Evolutionary conservation across 2,797 vertebrate species (phyloP).

Genomic region (Euthynnus affinis): DNA sequence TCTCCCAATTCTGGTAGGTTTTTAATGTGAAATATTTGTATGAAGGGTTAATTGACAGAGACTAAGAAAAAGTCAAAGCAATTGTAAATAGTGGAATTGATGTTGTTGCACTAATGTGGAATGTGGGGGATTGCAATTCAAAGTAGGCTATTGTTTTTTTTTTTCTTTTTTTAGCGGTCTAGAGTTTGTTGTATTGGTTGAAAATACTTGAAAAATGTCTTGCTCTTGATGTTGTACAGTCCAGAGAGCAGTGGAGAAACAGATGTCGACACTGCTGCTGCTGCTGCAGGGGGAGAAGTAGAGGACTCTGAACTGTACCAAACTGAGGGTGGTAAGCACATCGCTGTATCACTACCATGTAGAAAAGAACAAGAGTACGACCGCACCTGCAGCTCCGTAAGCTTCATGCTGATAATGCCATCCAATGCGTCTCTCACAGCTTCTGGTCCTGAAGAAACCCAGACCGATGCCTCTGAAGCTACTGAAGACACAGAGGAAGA

Average conservation of each 20-base stretch:
- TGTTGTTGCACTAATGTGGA: too few species aligned
- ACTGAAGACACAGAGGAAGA: conserved; percentile 51
- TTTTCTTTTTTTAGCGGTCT: not conserved
- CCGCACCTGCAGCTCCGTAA: too few species aligned
- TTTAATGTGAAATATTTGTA: too few species aligned
- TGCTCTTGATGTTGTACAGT: conserved; percentile 55
- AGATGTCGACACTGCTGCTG: conserved; percentile 18
- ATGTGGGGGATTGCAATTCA: not conserved
- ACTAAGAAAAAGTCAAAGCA: too few species aligned
- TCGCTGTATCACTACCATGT: accelerated
- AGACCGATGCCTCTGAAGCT: conserved; percentile 32
- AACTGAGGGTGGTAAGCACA: conserved; percentile 62
- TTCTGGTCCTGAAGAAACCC: conserved; percentile 40
- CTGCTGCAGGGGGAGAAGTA: conserved; percentile 23
- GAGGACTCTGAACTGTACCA: conserved; percentile 68
- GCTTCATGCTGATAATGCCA: not conserved
- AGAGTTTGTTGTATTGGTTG: not conserved
- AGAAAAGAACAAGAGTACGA: not conserved
- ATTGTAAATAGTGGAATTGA: too few species aligned
- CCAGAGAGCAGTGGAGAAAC: conserved; percentile 63
- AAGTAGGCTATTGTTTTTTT: not conserved
- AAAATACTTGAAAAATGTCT: not conserved
- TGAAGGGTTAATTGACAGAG: not conserved
- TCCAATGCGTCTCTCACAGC: conserved; percentile 40
- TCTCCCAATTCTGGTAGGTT: too few species aligned